phyloP scores from a whole-genome alignment of 2,797 vertebrate genomes.

The Setipinna tenuifilis region DNA sequence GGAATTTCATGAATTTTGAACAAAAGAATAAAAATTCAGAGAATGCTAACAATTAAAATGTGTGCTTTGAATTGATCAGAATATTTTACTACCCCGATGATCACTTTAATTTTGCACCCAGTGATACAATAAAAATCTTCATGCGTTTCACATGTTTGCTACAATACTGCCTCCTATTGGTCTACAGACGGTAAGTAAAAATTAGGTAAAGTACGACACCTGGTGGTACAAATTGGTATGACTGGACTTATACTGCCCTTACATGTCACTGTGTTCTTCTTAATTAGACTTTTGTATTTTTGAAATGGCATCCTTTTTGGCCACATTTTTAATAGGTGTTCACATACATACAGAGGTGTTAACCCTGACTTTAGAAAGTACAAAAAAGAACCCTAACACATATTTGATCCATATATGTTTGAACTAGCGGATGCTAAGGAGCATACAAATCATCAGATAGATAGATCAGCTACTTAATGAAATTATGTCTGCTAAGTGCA shows the following conservation, averaged over 20 bases:
- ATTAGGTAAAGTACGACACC: conserved; percentile 9
- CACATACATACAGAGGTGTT: no score
- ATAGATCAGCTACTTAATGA: no score
- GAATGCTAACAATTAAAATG: neutral
- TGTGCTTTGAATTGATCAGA: neutral
- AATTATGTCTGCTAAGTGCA: no score
- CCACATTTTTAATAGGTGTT: no score
- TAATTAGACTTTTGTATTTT: no score
- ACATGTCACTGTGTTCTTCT: neutral
- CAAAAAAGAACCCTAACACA: no score
- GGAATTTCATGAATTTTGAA: neutral
- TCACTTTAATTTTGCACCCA: neutral
- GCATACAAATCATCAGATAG: no score
- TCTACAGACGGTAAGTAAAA: neutral
- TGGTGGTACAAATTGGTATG: neutral
- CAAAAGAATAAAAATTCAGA: neutral
- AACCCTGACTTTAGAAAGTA: no score
- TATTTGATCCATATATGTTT: no score
- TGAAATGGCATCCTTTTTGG: no score
- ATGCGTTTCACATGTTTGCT: neutral
- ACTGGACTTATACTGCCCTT: neutral
- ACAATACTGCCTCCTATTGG: conserved; percentile 9
- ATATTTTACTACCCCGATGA: neutral
- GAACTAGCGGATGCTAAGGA: no score
- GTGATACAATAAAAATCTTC: neutral